Base-by-base conservation (phyloP, 2,113 vertebrate genomes). In the Dicentrarchus labrax region DNA sequence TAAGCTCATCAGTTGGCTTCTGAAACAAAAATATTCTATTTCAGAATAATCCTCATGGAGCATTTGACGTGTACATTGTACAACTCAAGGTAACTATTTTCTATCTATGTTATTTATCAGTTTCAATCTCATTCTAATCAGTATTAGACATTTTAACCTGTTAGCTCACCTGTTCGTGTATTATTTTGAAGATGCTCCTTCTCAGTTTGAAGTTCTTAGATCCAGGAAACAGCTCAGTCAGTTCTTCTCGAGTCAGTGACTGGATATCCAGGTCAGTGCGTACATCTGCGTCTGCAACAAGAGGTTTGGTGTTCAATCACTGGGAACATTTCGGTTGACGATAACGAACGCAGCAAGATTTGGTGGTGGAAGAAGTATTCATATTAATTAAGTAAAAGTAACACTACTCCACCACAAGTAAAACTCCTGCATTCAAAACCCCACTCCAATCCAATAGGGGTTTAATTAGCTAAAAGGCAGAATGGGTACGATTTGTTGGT, bases 151-250 rank as follows among this genome's bases (percentile, higher is more conserved):
- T 69, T 57, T 56, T 5, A n/a, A 0, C 43, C 16, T 4, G 11
- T 66, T 8, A 24, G 13, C 75, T 86, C 22, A 91, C 91, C 72
- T 64, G 17, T 43, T 48, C 56, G 2, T 83, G 30, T 59, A 89
- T 82, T 5, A 60, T 39, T 3, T 76, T 43, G 66, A 12, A 53
- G 43, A 92, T 73, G 0, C 0, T 0, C 71, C 8, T 87, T 47
- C 24, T 92, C 17, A 0, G 4, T 57, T 62, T 66, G 0, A 91
- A 0, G 0, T 80, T 10, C 0, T 22, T 0, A 2, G 0, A 0
- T 67, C 22, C 84, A 71, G 82, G 80, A n/a, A 93, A 47, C 68
- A 93, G 68, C 0, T 89, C 82, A 0, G 0, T 0, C 12, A 91
- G 76, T 0, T 90, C 88, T 0, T 66, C 11, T 61, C 22, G 51